Conservation (phyloP, 2,113 vertebrate genomes). For the Cettia cetti region DNA sequence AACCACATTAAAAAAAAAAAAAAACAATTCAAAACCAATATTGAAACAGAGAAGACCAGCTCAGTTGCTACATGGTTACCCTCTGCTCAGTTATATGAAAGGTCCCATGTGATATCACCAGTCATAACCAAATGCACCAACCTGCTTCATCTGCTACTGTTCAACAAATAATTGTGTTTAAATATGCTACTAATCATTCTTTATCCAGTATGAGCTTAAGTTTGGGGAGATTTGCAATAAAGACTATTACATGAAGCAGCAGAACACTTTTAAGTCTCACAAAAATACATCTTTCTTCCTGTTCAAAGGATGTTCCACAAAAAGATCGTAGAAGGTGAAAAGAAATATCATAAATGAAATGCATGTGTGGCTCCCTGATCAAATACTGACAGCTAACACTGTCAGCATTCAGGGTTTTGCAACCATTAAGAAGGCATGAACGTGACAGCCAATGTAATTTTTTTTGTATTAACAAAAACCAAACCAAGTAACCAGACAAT, state of each 20-base stretch:
- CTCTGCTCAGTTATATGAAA: neutral
- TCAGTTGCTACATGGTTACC: neutral
- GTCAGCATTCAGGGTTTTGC: neutral
- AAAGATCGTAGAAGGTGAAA: neutral
- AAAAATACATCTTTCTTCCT: neutral
- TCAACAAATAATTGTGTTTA: neutral
- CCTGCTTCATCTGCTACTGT: neutral
- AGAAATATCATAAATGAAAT: neutral
- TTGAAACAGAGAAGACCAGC: neutral
- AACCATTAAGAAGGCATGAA: neutral
- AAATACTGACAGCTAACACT: neutral
- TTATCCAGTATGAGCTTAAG: neutral
- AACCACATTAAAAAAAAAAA: neutral
- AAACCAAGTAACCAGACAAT: constrained; percentile 10
- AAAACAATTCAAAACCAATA: neutral
- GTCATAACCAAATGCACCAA: neutral
- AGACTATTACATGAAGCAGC: neutral
- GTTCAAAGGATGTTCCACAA: neutral
- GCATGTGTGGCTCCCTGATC: neutral
- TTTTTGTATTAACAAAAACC: neutral
- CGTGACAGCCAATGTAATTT: neutral
- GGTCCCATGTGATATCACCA: neutral
- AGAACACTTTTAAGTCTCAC: neutral
- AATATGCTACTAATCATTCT: neutral
- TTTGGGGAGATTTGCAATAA: neutral